phyloP scores from a whole-genome alignment of 2,797 vertebrate genomes.

The Myotis pilosus region DNA sequence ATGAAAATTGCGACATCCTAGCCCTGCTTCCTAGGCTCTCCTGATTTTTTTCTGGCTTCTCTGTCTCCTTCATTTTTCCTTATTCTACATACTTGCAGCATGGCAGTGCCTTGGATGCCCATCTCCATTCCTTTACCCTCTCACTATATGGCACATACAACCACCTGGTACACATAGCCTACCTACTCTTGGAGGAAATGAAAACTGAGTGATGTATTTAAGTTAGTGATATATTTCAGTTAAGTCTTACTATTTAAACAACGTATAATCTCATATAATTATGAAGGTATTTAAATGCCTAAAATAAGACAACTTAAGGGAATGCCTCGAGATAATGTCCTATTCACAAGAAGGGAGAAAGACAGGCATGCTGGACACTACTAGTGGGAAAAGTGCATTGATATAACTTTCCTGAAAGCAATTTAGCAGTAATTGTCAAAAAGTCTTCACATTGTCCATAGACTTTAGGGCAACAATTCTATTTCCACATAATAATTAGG shows the following conservation, averaged over 20 bases:
- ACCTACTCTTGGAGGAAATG: neutral
- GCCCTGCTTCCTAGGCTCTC: neutral
- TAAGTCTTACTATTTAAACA: neutral
- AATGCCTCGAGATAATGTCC: neutral
- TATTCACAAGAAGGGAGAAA: neutral
- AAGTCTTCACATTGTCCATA: neutral
- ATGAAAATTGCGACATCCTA: neutral
- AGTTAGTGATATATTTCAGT: neutral
- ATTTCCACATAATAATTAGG: neutral
- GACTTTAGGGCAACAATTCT: neutral
- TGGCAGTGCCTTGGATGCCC: neutral
- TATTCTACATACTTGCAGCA: rapidly evolving
- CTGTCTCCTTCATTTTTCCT: neutral
- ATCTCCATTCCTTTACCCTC: neutral
- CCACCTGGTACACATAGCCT: rapidly evolving
- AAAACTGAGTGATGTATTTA: neutral
- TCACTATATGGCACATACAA: neutral
- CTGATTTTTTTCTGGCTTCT: neutral
- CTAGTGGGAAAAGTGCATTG: neutral
- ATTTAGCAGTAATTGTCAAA: neutral
- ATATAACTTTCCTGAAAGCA: neutral
- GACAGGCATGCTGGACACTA: neutral
- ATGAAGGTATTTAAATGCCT: neutral
- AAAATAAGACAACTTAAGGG: neutral
- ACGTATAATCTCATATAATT: neutral